These are phyloP conservation scores for Psix sp. DNA, from an alignment of 1,140 invertebrate species.

Conservation along the genomic window DNA sequence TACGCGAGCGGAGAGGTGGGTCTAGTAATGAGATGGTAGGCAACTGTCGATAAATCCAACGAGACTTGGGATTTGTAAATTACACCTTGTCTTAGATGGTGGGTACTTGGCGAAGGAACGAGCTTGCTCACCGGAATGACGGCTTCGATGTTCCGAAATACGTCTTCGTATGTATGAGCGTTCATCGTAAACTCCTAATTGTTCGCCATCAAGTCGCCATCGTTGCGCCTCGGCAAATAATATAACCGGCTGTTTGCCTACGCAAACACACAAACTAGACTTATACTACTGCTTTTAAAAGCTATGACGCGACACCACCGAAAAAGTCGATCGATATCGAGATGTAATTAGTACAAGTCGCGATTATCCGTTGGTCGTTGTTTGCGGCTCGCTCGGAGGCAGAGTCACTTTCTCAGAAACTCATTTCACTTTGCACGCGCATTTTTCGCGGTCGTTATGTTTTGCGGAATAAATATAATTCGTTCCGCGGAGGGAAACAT, in stretches of 20 bases:
- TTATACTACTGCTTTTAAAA: constrained; percentile 36
- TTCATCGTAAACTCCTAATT: constrained; percentile 60
- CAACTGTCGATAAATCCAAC: constrained; percentile 77
- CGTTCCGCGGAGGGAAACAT: too few relatives aligned
- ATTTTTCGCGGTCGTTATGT: too few relatives aligned
- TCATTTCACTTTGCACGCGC: too few relatives aligned
- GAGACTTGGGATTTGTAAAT: constrained; percentile 77
- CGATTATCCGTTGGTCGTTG: not conserved
- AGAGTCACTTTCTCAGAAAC: too few relatives aligned
- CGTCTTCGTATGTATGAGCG: constrained; percentile 53
- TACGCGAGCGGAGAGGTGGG: constrained; percentile 59
- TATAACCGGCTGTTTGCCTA: constrained; percentile 39
- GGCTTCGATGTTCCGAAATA: constrained; percentile 41
- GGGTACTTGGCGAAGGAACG: constrained; percentile 56
- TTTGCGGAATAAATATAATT: too few relatives aligned
- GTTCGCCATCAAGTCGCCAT: constrained; percentile 58
- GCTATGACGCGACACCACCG: constrained; percentile 6
- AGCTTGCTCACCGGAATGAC: constrained; percentile 42
- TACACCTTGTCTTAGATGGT: constrained; percentile 74
- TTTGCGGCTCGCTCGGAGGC: too few relatives aligned
- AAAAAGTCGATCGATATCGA: constrained; percentile 14
- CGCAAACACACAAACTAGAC: constrained; percentile 30
- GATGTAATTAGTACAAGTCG: constrained; percentile 10
- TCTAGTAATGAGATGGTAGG: constrained; percentile 76
- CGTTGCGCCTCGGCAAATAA: constrained; percentile 52